A percentile compares a stretch with the other conserved stretches of the same genome.
phyloP scores from a whole-genome alignment of 2,888 invertebrate genomes.

The Eurytoma adleriae region DNA sequence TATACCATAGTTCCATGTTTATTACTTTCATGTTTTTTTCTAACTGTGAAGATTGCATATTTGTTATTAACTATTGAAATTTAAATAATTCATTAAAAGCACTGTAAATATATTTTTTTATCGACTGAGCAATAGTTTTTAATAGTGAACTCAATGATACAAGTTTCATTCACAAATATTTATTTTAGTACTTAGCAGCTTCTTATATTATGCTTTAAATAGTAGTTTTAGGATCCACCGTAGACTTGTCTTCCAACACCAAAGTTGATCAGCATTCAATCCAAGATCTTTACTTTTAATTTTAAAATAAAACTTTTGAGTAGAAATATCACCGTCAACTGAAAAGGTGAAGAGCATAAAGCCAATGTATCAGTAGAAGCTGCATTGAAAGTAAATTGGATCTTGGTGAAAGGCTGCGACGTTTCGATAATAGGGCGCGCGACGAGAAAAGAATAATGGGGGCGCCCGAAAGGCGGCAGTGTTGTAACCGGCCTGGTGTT shows the following conservation, averaged over 20 bases:
- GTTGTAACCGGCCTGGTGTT: constrained; percentile 75
- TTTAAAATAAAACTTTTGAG: not conserved
- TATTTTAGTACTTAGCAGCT: constrained; percentile 49
- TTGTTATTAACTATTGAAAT: not conserved
- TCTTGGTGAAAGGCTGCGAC: constrained; percentile 38
- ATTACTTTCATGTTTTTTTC: constrained; percentile 13
- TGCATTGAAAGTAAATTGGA: not conserved
- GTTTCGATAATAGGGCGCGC: constrained; percentile 35
- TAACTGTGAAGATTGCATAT: constrained; percentile 15
- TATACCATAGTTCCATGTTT: constrained; percentile 7
- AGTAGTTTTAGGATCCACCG: constrained; percentile 34
- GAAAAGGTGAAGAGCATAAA: too few relatives aligned
- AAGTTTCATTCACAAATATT: constrained; percentile 36
- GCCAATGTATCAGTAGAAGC: not conserved
- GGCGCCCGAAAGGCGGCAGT: constrained; percentile 65
- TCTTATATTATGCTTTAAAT: constrained; percentile 49
- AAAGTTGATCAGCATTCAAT: constrained; percentile 39
- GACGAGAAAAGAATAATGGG: constrained; percentile 11
- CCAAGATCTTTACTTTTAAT: constrained; percentile 41
- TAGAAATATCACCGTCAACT: too few relatives aligned
- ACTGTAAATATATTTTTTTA: constrained; percentile 45
- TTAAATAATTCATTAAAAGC: too few relatives aligned
- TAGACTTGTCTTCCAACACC: constrained; percentile 52
- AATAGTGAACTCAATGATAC: constrained; percentile 16
- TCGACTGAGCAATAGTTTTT: constrained; percentile 25